A percentile compares a stretch with the other conserved stretches of the same genome.
phyloP scores from a whole-genome alignment of 2,113 vertebrate genomes.

The Prochilodus magdalenae region DNA sequence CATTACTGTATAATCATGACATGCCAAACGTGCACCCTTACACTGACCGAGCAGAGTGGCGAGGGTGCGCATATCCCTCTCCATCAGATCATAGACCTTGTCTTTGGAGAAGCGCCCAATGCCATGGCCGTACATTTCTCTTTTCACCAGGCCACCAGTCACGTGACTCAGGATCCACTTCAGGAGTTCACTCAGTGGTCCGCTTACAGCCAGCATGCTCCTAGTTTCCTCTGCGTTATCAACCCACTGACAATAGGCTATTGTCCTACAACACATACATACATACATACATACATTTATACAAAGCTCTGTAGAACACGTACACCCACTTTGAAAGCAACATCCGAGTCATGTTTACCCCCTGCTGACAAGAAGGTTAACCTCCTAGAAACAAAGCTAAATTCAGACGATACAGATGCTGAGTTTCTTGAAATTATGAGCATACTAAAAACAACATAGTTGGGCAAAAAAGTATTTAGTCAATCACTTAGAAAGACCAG shows the following conservation, averaged over 20 bases:
- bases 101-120: conserved; percentile 96
- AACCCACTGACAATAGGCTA: conserved; percentile 98
- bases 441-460: too few relatives aligned
- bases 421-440: too few relatives aligned
- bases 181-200: conserved; percentile 92
- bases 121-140: conserved; percentile 97
- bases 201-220: conserved; percentile 92
- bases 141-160: conserved; percentile 92
- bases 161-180: conserved; percentile 96
- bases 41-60: conserved; percentile 88
- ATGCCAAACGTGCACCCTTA: neutral
- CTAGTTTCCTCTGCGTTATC: conserved; percentile 95
- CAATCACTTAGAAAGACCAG: too few relatives aligned
- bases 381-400: too few relatives aligned
- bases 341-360: too few relatives aligned
- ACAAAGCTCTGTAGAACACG: too few relatives aligned
- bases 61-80: conserved; percentile 97
- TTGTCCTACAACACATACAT: conserved; percentile 80
- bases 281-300: neutral
- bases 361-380: too few relatives aligned
- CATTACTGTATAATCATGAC: too few relatives aligned
- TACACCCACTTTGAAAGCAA: neutral
- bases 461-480: too few relatives aligned
- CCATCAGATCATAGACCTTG: conserved; percentile 94
- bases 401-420: too few relatives aligned